A percentile compares a stretch with the other conserved stretches of the same genome.
These are phyloP conservation scores for Popillia japonica DNA, from an alignment of 1,140 invertebrate genomes.

Conservation along the genomic window DNA sequence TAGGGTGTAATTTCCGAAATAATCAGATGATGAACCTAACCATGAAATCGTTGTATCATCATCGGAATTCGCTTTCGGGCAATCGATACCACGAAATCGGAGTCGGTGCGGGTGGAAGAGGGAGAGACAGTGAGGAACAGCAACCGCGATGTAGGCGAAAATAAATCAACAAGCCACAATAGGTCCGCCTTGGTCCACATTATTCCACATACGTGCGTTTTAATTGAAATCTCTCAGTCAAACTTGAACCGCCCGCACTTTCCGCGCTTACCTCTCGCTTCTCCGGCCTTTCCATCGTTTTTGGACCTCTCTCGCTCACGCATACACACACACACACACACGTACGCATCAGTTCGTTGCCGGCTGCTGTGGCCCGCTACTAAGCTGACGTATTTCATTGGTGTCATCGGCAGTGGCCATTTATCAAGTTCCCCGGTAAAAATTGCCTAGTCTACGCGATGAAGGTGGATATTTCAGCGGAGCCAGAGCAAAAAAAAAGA, in stretches of 20 bases:
- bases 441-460: slow-evolving; percentile 52
- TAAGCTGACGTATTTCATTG: slow-evolving; percentile 58
- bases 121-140: neutral
- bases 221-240: slow-evolving; percentile 60
- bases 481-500: slow-evolving; percentile 8
- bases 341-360: no score
- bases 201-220: slow-evolving; percentile 60
- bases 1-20: slow-evolving; percentile 12
- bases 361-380: neutral
- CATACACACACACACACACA: no score
- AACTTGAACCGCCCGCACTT: slow-evolving; percentile 41
- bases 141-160: neutral
- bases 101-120: neutral
- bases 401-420: slow-evolving; percentile 60
- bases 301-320: slow-evolving; percentile 38
- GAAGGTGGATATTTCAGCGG: slow-evolving; percentile 30
- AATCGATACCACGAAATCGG: slow-evolving; percentile 18
- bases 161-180: slow-evolving; percentile 33
- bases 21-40: neutral
- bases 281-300: neutral
- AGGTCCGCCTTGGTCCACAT: slow-evolving; percentile 47
- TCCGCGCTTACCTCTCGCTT: slow-evolving; percentile 31
- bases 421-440: slow-evolving; percentile 56
- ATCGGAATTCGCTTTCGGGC: slow-evolving; percentile 11
- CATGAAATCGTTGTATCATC: neutral